Conservation (phyloP, 2,113 vertebrate species). For the Leptobrachium leishanense region DNA sequence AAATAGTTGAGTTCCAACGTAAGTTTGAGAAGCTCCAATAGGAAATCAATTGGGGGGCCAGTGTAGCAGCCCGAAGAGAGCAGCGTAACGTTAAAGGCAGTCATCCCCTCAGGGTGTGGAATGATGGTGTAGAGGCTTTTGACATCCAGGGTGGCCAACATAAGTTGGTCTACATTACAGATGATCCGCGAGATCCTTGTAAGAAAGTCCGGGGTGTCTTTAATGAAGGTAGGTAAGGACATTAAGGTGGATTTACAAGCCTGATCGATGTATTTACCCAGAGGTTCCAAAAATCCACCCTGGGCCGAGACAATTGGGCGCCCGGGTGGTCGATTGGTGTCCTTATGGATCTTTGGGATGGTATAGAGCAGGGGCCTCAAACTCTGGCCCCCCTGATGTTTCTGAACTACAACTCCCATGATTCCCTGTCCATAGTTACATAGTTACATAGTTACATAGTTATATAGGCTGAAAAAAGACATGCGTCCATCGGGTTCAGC, state of each 20-base stretch:
- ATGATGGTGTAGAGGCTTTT: background rate
- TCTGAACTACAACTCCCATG: too few species aligned
- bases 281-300: too few species aligned
- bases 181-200: background rate
- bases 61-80: background rate
- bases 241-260: background rate
- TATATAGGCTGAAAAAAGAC: too few species aligned
- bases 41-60: background rate
- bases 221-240: background rate
- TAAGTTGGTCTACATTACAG: background rate
- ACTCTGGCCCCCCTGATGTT: too few species aligned
- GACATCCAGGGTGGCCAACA: background rate
- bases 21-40: background rate
- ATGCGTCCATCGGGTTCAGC: too few species aligned
- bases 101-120: background rate
- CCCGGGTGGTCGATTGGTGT: too few species aligned
- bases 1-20: too few species aligned
- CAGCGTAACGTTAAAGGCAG: background rate
- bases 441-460: too few species aligned
- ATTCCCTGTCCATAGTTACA: too few species aligned
- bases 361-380: background rate
- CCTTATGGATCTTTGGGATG: background rate
- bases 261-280: too few species aligned
- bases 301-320: too few species aligned
- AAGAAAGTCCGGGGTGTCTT: background rate